Conservation (phyloP, 2,888 invertebrate species). For the Ferrisia virgata region DNA sequence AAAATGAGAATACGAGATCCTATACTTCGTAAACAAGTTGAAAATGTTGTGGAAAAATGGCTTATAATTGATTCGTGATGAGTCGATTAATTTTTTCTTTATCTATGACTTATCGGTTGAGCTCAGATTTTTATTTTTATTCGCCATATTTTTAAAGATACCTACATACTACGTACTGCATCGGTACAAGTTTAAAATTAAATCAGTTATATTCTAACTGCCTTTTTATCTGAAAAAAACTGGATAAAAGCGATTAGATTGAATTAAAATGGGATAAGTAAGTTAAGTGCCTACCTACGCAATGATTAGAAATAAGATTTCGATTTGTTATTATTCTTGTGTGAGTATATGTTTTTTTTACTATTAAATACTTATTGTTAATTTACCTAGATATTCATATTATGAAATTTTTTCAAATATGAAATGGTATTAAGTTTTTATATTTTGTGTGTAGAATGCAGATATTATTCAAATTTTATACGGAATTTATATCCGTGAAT, state of each 20-base stretch:
- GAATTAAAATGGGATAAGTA: neutral
- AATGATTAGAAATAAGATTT: too few relatives aligned
- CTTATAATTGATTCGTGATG: conserved; percentile 67
- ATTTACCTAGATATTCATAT: neutral
- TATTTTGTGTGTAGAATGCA: neutral
- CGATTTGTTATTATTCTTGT: neutral
- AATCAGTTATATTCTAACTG: neutral
- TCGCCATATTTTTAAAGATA: neutral
- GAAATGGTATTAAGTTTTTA: neutral
- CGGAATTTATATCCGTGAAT: too few relatives aligned
- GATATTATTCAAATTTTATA: neutral
- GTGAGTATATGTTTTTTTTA: neutral
- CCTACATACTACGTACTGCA: neutral
- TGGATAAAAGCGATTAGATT: neutral
- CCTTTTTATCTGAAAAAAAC: neutral
- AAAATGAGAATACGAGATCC: conserved; percentile 85
- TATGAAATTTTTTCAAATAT: neutral
- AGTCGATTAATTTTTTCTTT: neutral
- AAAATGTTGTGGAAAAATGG: conserved; percentile 88
- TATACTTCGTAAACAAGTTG: conserved; percentile 81
- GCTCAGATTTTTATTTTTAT: neutral
- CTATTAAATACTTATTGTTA: neutral
- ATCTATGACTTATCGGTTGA: neutral
- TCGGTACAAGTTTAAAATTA: neutral
- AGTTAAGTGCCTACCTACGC: too few relatives aligned